Conservation (phyloP, 2,113 vertebrate species). For the Pardalotus punctatus region DNA sequence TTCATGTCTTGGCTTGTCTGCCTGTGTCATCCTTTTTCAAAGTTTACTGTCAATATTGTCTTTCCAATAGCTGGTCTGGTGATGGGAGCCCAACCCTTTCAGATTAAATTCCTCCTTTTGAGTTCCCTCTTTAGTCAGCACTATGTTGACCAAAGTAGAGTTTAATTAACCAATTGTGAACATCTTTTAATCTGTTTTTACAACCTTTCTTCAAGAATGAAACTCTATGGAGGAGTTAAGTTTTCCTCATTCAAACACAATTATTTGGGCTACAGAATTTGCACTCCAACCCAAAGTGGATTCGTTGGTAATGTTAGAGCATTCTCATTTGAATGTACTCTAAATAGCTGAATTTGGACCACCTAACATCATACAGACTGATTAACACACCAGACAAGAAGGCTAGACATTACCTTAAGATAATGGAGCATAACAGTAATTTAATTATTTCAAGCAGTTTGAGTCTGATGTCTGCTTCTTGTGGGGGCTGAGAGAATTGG, state of each 20-base stretch:
- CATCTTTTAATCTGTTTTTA: not conserved
- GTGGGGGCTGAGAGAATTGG: rapidly evolving
- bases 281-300: not conserved
- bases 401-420: not conserved
- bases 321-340: not conserved
- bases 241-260: not conserved
- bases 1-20: rapidly evolving
- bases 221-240: rapidly evolving
- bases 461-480: not conserved
- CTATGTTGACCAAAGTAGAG: not conserved
- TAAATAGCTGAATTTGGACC: not conserved
- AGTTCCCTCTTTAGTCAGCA: not conserved
- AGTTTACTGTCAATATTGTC: not conserved
- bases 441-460: not conserved
- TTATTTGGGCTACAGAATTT: not conserved
- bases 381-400: not conserved
- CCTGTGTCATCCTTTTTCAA: not conserved
- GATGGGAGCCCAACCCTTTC: not conserved
- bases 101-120: not conserved
- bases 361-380: not conserved
- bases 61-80: not conserved
- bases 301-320: not conserved
- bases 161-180: not conserved
- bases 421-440: not conserved
- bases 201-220: not conserved